A percentile compares a stretch with the other conserved stretches of the same genome.
Evolutionary conservation across 1,140 invertebrate genomes (phyloP).

Genomic region (Nylanderia fulva): DNA sequence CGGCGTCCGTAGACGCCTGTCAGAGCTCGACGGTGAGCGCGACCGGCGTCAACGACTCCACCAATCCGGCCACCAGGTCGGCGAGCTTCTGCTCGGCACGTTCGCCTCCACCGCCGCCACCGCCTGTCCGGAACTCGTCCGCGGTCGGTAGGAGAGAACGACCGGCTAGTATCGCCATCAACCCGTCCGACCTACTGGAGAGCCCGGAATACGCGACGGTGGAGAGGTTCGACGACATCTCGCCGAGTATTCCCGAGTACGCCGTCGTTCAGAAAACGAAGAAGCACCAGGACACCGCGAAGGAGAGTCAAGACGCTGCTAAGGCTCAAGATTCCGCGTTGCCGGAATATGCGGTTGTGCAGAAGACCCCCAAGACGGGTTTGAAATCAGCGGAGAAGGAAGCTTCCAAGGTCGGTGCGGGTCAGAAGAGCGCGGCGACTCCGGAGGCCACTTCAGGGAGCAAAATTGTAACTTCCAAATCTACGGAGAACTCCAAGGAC

Average conservation of each 20-base stretch:
- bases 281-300: constrained; percentile 59
- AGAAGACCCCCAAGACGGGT: constrained; percentile 72
- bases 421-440: constrained; percentile 56
- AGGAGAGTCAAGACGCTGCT: constrained; percentile 30
- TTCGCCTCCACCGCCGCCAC: constrained; percentile 80
- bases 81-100: constrained; percentile 81
- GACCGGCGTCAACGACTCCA: constrained; percentile 53
- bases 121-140: constrained; percentile 80
- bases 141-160: constrained; percentile 75
- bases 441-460: constrained; percentile 65
- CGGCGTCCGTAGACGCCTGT: constrained; percentile 28
- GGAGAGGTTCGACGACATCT: constrained; percentile 80
- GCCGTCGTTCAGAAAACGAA: constrained; percentile 82
- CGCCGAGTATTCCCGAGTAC: constrained; percentile 81
- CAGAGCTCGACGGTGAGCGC: constrained; percentile 44
- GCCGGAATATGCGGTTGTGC: constrained; percentile 83
- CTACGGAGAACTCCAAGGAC: constrained; percentile 25
- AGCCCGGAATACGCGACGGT: constrained; percentile 83
- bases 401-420: constrained; percentile 59
- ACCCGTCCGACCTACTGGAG: constrained; percentile 73
- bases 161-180: constrained; percentile 77
- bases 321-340: constrained; percentile 65
- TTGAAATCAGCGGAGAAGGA: constrained; percentile 31
- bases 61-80: constrained; percentile 79
- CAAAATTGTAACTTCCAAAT: background rate